Base-by-base conservation (phyloP, 2,113 vertebrate species). In the Campylomormyrus tamandua region DNA sequence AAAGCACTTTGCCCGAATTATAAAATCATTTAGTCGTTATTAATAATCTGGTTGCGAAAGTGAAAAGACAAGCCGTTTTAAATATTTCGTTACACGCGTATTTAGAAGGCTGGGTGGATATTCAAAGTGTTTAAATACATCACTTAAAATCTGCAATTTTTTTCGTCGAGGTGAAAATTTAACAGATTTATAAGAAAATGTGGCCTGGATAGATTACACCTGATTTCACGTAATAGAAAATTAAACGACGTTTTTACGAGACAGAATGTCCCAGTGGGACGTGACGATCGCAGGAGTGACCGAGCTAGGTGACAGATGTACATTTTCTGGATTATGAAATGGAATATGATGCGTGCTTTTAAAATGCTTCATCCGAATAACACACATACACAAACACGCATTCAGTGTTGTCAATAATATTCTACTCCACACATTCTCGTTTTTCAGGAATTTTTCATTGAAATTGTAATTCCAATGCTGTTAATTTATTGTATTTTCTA, bases 231-330 rank as follows among this genome's bases (percentile, higher is more conserved):
- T 80, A 80, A 80, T 80, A 80, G 74, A 80, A 70, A 80, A 42
- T 80, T 80, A 80, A 80, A 80, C 31, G 74, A 80, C 74, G 35
- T 80, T 42, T 80, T 42, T 80, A 80, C 74, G 74, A 80, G 74
- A 80, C 74, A 80, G 35, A 80, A 80, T 80, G 74, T 80, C 74
- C 74, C 74, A 80, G 74, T 80, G 74, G 74, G 74, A 80, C 74
- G 74, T 80, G 74, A 80, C 74, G 74, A 80, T 35, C 74, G 35
- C 74, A 42, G 31, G 31, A 39, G 74, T 80, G 74, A 42, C 74
- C 74, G 74, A 80, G 74, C 74, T 19, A 17, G 74, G 35, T 80
- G 74, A 80, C 35, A 80, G 74, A 80, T 80, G 74, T 42, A 80
- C 74, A 42, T 80, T 39, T 80, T 74, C 70, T 77, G 31, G 35